A percentile compares a stretch with the other conserved stretches of the same genome.
phyloP scores from a whole-genome alignment of 2,888 invertebrate species.

The Lagria hirta region DNA sequence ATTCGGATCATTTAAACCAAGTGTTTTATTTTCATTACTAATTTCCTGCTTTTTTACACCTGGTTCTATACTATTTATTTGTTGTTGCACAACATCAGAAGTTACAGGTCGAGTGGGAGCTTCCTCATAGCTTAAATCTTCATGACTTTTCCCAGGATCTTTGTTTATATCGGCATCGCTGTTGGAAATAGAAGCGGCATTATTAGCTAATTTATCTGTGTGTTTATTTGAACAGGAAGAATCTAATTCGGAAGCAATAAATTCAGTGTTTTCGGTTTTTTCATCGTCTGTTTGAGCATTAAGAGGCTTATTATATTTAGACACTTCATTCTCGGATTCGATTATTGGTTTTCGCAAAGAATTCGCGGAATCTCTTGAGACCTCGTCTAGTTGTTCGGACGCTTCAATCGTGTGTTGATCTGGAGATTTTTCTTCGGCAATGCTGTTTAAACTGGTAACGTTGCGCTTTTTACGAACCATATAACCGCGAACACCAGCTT shows the following conservation, averaged over 20 bases:
- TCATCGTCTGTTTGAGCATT: constrained; percentile 12
- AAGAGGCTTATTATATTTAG: constrained; percentile 9
- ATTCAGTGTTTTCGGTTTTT: constrained; percentile 14
- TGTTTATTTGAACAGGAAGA: constrained; percentile 15
- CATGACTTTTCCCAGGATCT: constrained; percentile 1
- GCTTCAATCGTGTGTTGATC: constrained; percentile 26
- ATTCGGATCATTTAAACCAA: too few relatives aligned
- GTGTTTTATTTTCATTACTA: constrained; percentile 8
- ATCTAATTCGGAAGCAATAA: constrained; percentile 10
- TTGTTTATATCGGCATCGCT: constrained; percentile 9
- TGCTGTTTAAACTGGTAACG: constrained; percentile 12
- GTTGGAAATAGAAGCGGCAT: constrained; percentile 16
- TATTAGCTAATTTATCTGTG: constrained; percentile 10
- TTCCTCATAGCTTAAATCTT: constrained; percentile 22
- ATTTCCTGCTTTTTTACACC: constrained; percentile 9
- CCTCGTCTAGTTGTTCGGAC: constrained; percentile 23
- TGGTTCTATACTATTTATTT: constrained; percentile 13
- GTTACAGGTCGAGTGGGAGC: constrained; percentile 30
- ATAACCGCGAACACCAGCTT: constrained; percentile 66
- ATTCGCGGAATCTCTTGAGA: constrained; percentile 21
- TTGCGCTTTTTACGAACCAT: constrained; percentile 45
- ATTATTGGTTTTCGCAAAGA: too few relatives aligned
- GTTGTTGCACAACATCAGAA: constrained; percentile 20
- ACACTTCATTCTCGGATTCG: constrained; percentile 4
- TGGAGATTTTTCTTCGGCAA: constrained; percentile 22